Evolutionary conservation across 2,888 invertebrate species (phyloP).

Genomic region (Sesamia inferens): DNA sequence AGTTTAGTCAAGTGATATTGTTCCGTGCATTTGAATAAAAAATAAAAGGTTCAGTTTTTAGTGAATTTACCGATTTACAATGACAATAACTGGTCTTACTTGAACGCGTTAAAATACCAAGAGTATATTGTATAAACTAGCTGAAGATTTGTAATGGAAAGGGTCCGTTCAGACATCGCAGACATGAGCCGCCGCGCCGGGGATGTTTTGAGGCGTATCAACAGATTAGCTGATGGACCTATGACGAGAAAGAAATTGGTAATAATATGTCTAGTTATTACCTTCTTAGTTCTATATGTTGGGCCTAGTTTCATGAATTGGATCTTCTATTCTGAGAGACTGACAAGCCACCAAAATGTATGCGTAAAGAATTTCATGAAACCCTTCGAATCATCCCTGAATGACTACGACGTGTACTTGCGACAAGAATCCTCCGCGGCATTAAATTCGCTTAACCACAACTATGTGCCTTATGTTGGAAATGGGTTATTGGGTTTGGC

Average conservation of each 20-base stretch:
- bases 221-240: constrained; percentile 86
- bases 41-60: constrained; percentile 43
- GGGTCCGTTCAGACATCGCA: constrained; percentile 74
- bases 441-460: constrained; percentile 86
- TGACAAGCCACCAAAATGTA: constrained; percentile 87
- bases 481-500: constrained; percentile 93
- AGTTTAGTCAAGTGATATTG: constrained; percentile 58
- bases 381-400: constrained; percentile 90
- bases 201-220: constrained; percentile 83
- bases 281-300: constrained; percentile 91
- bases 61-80: constrained; percentile 68
- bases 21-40: constrained; percentile 44
- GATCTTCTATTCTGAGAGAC: constrained; percentile 88
- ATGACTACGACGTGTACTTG: constrained; percentile 92
- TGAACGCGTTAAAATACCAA: constrained; percentile 54
- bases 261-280: constrained; percentile 87
- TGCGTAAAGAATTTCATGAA: constrained; percentile 92
- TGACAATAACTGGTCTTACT: constrained; percentile 71
- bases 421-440: constrained; percentile 89
- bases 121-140: constrained; percentile 29
- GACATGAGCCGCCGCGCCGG: constrained; percentile 87
- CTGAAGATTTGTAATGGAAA: constrained; percentile 80
- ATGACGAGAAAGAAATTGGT: constrained; percentile 87
- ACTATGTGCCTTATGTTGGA: constrained; percentile 93
- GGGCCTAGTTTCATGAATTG: constrained; percentile 92